Conservation (phyloP, 2,888 invertebrate species). For the Amphipoea oculea region DNA sequence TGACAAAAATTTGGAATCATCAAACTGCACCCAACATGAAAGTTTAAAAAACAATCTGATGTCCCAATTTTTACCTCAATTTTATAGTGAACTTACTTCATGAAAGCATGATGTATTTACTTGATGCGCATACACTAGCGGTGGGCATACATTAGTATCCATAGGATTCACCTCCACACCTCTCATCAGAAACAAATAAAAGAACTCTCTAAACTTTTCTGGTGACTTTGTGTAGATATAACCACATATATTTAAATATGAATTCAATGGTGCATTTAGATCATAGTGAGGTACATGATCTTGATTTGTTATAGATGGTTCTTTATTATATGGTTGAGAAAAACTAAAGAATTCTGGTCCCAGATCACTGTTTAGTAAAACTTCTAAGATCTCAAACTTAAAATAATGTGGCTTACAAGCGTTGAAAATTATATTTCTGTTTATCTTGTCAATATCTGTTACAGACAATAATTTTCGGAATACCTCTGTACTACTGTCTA, state of each 20-base stretch:
- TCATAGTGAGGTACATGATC: constrained; percentile 75
- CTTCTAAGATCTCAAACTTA: constrained; percentile 82
- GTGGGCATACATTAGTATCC: constrained; percentile 84
- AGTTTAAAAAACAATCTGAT: background rate
- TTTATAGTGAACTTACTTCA: constrained; percentile 78
- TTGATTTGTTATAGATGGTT: constrained; percentile 70
- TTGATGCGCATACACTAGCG: constrained; percentile 84
- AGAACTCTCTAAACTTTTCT: constrained; percentile 82
- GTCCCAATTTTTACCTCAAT: background rate
- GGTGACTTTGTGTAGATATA: constrained; percentile 82
- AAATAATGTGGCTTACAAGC: constrained; percentile 87
- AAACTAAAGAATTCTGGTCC: constrained; percentile 85
- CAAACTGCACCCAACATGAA: background rate
- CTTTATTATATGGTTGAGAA: constrained; percentile 76
- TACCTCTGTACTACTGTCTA: constrained; percentile 75
- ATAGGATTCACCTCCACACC: constrained; percentile 83
- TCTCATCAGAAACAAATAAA: constrained; percentile 83
- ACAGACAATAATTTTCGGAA: constrained; percentile 80
- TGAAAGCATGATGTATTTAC: constrained; percentile 79
- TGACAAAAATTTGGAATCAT: constrained; percentile 10
- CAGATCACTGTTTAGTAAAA: constrained; percentile 81
- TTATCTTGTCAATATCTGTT: constrained; percentile 77
- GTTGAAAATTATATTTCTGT: constrained; percentile 78
- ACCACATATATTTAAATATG: constrained; percentile 84
- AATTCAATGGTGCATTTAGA: constrained; percentile 82